These are phyloP conservation scores for Acromyrmex echinatior DNA, from an alignment of 1,140 invertebrate genomes.

Conservation along the genomic window DNA sequence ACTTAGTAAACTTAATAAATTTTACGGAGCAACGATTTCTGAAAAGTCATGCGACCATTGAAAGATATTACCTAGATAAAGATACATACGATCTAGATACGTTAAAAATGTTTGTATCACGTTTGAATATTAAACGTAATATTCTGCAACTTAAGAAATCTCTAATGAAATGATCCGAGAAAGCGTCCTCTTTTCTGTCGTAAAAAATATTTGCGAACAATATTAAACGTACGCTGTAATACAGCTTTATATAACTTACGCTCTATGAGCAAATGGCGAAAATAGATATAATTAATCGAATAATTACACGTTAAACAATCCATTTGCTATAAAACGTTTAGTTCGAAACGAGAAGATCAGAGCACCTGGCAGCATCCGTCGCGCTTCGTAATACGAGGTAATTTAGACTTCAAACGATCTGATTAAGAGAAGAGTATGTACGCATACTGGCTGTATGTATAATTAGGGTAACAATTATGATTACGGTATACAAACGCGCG, in stretches of 20 bases:
- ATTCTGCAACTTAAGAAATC: slow-evolving; percentile 12
- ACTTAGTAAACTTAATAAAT: background rate
- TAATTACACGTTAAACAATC: slow-evolving; percentile 11
- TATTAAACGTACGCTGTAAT: background rate
- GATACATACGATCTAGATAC: slow-evolving; percentile 14
- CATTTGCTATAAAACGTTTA: background rate
- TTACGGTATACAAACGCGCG: slow-evolving; percentile 81
- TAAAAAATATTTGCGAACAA: background rate
- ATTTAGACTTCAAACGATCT: slow-evolving; percentile 47
- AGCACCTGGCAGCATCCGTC: slow-evolving; percentile 8
- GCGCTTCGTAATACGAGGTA: slow-evolving; percentile 27
- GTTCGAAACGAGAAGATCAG: background rate
- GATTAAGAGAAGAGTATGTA: slow-evolving; percentile 37
- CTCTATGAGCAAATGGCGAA: slow-evolving; percentile 1
- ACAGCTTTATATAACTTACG: slow-evolving; percentile 8
- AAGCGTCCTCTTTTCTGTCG: slow-evolving; percentile 16
- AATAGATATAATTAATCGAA: background rate
- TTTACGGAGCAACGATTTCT: background rate
- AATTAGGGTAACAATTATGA: slow-evolving; percentile 82
- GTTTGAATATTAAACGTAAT: background rate
- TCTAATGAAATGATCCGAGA: background rate
- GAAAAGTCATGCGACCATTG: slow-evolving; percentile 9
- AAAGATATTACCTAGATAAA: background rate
- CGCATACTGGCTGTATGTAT: slow-evolving; percentile 68
- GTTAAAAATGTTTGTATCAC: slow-evolving; percentile 1